Conservation (phyloP, 2,888 invertebrate genomes). For the Tortrix viridana region DNA sequence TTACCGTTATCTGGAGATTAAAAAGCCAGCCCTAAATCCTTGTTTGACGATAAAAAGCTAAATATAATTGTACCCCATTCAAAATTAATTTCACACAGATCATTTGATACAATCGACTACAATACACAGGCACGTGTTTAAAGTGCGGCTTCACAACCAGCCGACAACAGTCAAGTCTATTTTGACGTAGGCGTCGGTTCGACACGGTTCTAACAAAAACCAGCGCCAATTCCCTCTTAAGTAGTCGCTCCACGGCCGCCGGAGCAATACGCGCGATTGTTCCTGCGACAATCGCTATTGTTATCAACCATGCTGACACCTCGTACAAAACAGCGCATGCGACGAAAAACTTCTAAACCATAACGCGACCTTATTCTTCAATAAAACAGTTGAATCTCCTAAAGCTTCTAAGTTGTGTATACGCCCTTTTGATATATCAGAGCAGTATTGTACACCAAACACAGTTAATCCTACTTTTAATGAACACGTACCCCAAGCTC, state of each 20-base stretch:
- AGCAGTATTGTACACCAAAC: conserved; percentile 40
- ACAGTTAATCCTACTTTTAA: conserved; percentile 48
- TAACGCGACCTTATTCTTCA: no score
- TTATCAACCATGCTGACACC: not conserved
- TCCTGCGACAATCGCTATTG: conserved; percentile 15
- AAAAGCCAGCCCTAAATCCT: no score
- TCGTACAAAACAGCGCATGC: no score
- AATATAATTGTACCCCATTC: no score
- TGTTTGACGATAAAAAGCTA: no score
- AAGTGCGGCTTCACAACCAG: not conserved
- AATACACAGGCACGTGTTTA: not conserved
- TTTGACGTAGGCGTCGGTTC: not conserved
- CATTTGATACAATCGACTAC: no score
- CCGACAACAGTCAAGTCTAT: not conserved
- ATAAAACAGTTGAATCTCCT: no score
- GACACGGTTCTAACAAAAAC: not conserved
- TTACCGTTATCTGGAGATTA: no score
- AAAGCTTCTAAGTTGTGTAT: not conserved
- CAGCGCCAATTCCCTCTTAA: conserved; percentile 14
- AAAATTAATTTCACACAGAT: no score
- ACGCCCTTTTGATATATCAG: not conserved
- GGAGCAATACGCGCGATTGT: conserved; percentile 19
- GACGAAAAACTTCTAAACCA: no score
- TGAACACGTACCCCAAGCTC: conserved; percentile 41
- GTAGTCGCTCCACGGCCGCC: conserved; percentile 18